phyloP scores from a whole-genome alignment of 2,888 invertebrate genomes.

The Eumerus sabulonum region DNA sequence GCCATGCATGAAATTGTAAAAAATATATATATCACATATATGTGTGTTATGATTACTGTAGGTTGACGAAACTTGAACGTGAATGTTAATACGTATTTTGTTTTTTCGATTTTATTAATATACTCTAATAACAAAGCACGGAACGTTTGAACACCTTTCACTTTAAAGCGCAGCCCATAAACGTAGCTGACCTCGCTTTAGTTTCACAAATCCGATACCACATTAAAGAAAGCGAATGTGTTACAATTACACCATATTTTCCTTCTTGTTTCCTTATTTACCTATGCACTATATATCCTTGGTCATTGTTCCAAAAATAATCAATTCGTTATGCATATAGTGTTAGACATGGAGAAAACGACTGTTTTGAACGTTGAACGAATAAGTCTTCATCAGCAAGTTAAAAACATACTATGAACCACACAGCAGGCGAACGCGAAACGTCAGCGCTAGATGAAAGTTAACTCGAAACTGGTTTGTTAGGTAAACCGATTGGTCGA shows the following conservation, averaged over 20 bases:
- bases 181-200: conserved; percentile 66
- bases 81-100: conserved; percentile 47
- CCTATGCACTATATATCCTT: background rate
- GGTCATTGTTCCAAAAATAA: conserved; percentile 31
- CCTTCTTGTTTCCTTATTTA: too few relatives aligned
- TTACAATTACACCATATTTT: conserved; percentile 27
- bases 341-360: too few relatives aligned
- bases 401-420: conserved; percentile 64
- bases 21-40: background rate
- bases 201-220: conserved; percentile 61
- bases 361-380: background rate
- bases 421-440: conserved; percentile 69
- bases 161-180: conserved; percentile 56
- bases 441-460: conserved; percentile 78
- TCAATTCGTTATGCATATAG: conserved; percentile 30
- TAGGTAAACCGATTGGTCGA: conserved; percentile 54
- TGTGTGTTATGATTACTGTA: conserved; percentile 18
- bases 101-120: conserved; percentile 25
- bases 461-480: conserved; percentile 78
- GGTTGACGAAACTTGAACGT: conserved; percentile 44
- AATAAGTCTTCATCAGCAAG: conserved; percentile 60
- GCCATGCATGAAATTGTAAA: conserved; percentile 23
- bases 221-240: conserved; percentile 66
- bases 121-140: background rate
- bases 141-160: conserved; percentile 48